Evolutionary conservation across 2,888 invertebrate species (phyloP), one percentile per base, ranked within the genome.

Genomic region (Cerastoderma edule): DNA sequence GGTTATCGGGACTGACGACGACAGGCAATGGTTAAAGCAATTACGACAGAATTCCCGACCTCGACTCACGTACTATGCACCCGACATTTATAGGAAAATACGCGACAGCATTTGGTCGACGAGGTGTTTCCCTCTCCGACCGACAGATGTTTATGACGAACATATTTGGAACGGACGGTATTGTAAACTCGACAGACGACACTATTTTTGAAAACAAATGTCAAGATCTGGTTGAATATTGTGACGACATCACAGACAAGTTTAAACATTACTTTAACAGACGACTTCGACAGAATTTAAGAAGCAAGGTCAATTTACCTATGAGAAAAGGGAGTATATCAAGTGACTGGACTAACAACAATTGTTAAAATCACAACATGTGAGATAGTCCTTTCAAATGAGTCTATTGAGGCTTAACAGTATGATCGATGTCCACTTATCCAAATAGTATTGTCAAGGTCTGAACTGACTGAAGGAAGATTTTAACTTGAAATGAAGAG

Each of bases 311-410:
- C n/a, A 66, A 66, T 27, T 22, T 32, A 10, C 70, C 70, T 1
- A 4, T 28, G 1, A 19, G 35, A 48, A 0, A 16, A 0, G 50
- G 60, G 1, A 30, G 48, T 1, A 24, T 72, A 24, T 30, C 56
- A 22, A 32, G 13, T n/a, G 10, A 50, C 2, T 81, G 81, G 75
- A 81, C 76, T n/a, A 78, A 81, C 35, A 81, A 81, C 32, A 76
- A 76, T 48, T 64, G n/a, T n/a, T n/a, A n/a, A n/a, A n/a, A n/a
- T n/a, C n/a, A n/a, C n/a, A n/a, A n/a, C n/a, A n/a, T n/a, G n/a
- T n/a, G n/a, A n/a, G n/a, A n/a, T n/a, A n/a, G n/a, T n/a, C n/a
- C n/a, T n/a, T n/a, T n/a, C n/a, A n/a, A n/a, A n/a, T n/a, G n/a
- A n/a, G n/a, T n/a, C n/a, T n/a, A n/a, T n/a, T n/a, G n/a, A n/a